phyloP scores from a whole-genome alignment of 1,140 invertebrate species.

The Sitobion miscanthi region DNA sequence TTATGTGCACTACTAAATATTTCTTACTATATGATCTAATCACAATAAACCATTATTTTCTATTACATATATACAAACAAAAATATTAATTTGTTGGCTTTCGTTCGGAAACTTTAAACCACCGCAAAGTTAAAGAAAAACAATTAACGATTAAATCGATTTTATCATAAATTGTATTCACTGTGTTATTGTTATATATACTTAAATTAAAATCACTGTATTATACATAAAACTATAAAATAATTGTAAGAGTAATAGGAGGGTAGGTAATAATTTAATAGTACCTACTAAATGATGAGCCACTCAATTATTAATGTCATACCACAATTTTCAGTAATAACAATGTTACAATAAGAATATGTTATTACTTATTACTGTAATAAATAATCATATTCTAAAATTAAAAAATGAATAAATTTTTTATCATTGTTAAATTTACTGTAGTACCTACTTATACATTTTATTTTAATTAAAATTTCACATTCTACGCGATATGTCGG shows the following conservation, averaged over 20 bases:
- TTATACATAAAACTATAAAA: background rate
- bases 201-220: background rate
- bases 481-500: too few relatives aligned
- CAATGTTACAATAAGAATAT: background rate
- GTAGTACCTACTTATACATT: too few relatives aligned
- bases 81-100: background rate
- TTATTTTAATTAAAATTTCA: too few relatives aligned
- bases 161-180: background rate
- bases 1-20: background rate
- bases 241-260: background rate
- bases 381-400: too few relatives aligned
- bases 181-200: background rate
- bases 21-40: background rate
- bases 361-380: background rate
- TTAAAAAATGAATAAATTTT: too few relatives aligned
- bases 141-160: background rate
- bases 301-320: background rate
- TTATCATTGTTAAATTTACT: too few relatives aligned
- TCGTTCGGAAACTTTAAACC: background rate
- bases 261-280: conserved; percentile 13
- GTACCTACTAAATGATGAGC: background rate
- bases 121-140: background rate
- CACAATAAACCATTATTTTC: background rate
- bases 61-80: background rate
- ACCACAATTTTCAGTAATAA: background rate